phyloP scores from a whole-genome alignment of 30 jellyfish, hydroid and myxozoan genomes.

The Mastigias papua region DNA sequence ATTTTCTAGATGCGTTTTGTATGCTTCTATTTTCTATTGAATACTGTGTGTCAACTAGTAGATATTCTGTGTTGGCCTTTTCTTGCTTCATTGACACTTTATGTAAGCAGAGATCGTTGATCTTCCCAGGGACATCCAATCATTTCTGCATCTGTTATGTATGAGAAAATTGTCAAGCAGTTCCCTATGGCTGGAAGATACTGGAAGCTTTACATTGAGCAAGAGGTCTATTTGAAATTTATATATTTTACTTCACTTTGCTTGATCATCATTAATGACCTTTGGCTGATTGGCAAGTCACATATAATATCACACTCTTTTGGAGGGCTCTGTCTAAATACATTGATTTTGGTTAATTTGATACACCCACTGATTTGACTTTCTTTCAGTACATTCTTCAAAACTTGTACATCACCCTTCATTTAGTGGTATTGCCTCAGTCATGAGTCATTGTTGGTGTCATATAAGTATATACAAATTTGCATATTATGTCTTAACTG shows the following conservation, averaged over 20 bases:
- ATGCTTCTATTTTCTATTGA: too few species aligned
- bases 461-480: neutral
- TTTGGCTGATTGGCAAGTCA: neutral
- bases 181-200: slow-evolving; percentile 97
- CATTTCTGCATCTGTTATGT: slow-evolving; percentile 84
- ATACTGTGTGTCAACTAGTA: too few species aligned
- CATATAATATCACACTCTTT: neutral
- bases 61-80: too few species aligned
- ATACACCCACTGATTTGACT: too few species aligned
- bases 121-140: slow-evolving; percentile 85
- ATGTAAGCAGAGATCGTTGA: too few species aligned
- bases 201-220: slow-evolving; percentile 98
- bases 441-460: neutral
- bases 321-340: too few species aligned
- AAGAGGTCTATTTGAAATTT: slow-evolving; percentile 82
- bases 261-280: slow-evolving; percentile 13
- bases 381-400: too few species aligned
- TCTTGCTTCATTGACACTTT: too few species aligned
- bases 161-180: slow-evolving; percentile 88
- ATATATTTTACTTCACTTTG: slow-evolving; percentile 12
- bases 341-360: too few species aligned
- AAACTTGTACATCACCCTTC: too few species aligned
- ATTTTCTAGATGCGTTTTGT: too few species aligned
- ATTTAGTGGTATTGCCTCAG: too few species aligned
- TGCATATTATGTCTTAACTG: neutral